Base-by-base conservation (phyloP, 2,888 invertebrate genomes). In the Poecilus cupreus region DNA sequence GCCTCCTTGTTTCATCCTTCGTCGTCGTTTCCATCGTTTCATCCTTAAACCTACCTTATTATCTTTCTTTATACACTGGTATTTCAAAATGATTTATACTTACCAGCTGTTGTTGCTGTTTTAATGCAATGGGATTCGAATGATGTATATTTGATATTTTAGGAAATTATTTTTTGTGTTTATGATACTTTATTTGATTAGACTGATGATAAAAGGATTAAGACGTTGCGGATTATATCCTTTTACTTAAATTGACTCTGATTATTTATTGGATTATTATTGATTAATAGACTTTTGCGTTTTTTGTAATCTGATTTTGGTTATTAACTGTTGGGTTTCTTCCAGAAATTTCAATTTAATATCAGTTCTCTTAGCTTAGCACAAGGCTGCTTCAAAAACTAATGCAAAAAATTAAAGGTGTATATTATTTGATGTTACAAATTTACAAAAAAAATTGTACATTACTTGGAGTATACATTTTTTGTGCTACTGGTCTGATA, bases 191-290 rank as follows among this genome's bases (percentile, higher is more conserved):
- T 68, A 68, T 68, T 37, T 68, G 64, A 68, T 68, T 68, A 68
- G 37, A 37, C 18, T 64, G 64, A 37, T 37, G 64, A 68, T 37
- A 68, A 68, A 37, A 37, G 39, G 32, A 68, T 68, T 68, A 68
- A 18, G 64, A 68, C 18, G 64, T 37, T 68, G 64, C 64, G 37
- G 64, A 37, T 39, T 68, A 37, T 18, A 39, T 16, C 39, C 64
- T 68, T 68, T 37, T 68, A 68, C 64, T 0, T 13, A 37, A 68
- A 68, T 68, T 37, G 11, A 68, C 10, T 57, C 11, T 2, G 64
- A 13, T 68, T 68, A 68, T 68, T 68, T 32, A 68, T 68, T 68
- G 64, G 10, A 1, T 18, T 68, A 37, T 68, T 37, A 68, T 68
- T 68, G 64, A 68, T 68, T 68, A 60, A 32, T 68, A 32, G n/a